A percentile compares a stretch with the other conserved stretches of the same genome.
phyloP scores from a whole-genome alignment of 2,797 vertebrate genomes.

The Scomberomorus guttatus region DNA sequence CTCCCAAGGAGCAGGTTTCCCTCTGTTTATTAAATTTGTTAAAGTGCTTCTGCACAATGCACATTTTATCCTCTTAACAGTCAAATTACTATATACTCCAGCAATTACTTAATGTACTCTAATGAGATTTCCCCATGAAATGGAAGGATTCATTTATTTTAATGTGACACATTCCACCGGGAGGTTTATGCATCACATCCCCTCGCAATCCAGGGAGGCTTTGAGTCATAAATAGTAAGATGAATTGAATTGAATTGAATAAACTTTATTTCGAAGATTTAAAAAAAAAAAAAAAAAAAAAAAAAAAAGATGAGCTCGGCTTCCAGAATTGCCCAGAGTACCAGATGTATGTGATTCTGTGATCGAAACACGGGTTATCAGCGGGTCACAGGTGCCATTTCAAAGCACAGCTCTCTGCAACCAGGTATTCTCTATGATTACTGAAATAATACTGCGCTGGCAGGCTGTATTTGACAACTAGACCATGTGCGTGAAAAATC shows the following conservation, averaged over 20 bases:
- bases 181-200: constrained; percentile 78
- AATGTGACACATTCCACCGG: constrained; percentile 83
- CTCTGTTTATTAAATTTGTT: constrained; percentile 88
- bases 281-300: no score
- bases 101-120: constrained; percentile 91
- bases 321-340: constrained; percentile 62
- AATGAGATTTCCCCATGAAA: constrained; percentile 89
- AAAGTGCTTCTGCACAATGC: constrained; percentile 88
- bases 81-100: constrained; percentile 89
- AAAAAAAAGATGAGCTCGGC: constrained; percentile 52
- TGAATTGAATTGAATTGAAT: constrained; percentile 11
- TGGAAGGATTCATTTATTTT: constrained; percentile 89
- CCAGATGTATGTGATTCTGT: constrained; percentile 60
- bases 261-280: no score
- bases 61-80: constrained; percentile 90
- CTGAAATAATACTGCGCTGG: constrained; percentile 58
- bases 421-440: constrained; percentile 64
- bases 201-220: constrained; percentile 60
- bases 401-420: constrained; percentile 42
- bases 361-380: constrained; percentile 61
- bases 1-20: constrained; percentile 74
- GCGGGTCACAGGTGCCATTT: constrained; percentile 63
- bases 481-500: constrained; percentile 16
- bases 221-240: constrained; percentile 82
- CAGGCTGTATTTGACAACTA: constrained; percentile 31